Evolutionary conservation across 2,888 invertebrate species (phyloP), one percentile per base, ranked within the genome.

Genomic region (Tipula unca): DNA sequence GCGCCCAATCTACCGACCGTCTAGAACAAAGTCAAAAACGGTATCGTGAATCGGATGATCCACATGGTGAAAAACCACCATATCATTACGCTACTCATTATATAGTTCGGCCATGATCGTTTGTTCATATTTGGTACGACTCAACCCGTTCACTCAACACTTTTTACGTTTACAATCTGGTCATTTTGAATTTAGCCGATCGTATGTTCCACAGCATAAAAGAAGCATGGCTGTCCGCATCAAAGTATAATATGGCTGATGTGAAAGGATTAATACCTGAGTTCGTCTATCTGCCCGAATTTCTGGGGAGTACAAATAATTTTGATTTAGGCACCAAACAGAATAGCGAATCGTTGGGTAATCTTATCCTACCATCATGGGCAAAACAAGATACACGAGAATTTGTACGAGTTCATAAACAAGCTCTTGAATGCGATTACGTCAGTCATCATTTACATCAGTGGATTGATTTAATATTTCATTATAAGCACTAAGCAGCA

Each of bases 31-130:
- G 99, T 91, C 94, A 96, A 88, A 99, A 99, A 90, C 92, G 98
- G 89, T 95, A 94, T 89, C 95, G 95, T 93, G 99, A 99, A 92
- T 99, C 99, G 99, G 99, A 98, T 89, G 98, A 98, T 91, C 99
- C 99, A 0, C 98, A 98, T 89, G 97, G 98, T 29, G 99, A 99
- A 92, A 99, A 99, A 0, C 99, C 99, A 1, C 99, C 99, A 0
- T 99, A 99, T 92, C 99, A 99, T 92, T 99, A 98, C 90, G 99
- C 99, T 86, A 99, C 99, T 0, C 99, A 99, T 91, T 99, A 99
- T n/a, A n/a, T 91, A 99, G 98, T 3, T 98, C 98, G 3, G 99
- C 99, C 0, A 99, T 99, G 99, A 99, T 99, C 88, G 99, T 99
- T 5, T 99, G 99, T 89, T 99, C 99, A 0, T 99, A 99, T 92